Percentiles rank a stretch among this genome's conserved stretches.
phyloP scores from a whole-genome alignment of 2,113 vertebrate species.

The Myotis brandtii region DNA sequence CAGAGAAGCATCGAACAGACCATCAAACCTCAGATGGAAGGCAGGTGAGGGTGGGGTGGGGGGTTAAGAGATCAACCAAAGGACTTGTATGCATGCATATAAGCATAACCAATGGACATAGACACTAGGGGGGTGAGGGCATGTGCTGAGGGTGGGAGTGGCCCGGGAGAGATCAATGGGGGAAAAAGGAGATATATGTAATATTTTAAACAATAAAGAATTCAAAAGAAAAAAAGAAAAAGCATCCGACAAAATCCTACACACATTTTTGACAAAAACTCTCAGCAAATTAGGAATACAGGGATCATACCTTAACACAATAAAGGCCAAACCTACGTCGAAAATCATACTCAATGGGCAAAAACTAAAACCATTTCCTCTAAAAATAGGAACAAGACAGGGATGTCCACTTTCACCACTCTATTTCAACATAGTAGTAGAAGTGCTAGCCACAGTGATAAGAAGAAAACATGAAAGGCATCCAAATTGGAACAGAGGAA shows the following conservation, averaged over 20 bases:
- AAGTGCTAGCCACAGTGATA: neutral
- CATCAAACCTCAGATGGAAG: too few species aligned
- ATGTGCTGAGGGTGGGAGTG: too few species aligned
- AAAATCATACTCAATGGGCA: neutral
- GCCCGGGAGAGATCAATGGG: too few species aligned
- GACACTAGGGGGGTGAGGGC: too few species aligned
- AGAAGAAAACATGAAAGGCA: neutral
- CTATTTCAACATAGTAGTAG: neutral
- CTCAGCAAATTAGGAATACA: neutral
- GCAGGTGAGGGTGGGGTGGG: too few species aligned
- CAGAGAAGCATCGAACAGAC: too few species aligned
- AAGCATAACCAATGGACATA: too few species aligned
- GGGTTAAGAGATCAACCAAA: too few species aligned
- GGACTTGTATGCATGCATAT: too few species aligned
- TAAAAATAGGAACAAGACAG: neutral
- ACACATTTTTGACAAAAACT: neutral
- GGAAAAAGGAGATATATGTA: too few species aligned
- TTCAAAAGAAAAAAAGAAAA: neutral
- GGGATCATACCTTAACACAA: neutral
- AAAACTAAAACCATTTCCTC: neutral
- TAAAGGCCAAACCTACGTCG: neutral
- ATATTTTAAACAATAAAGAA: too few species aligned
- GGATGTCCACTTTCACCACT: neutral
- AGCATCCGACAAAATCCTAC: neutral
- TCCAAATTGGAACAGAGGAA: neutral